Evolutionary conservation across 1,140 invertebrate species (phyloP), one percentile per base, ranked within the genome.

Genomic region (Ditylenchus dipsaci): DNA sequence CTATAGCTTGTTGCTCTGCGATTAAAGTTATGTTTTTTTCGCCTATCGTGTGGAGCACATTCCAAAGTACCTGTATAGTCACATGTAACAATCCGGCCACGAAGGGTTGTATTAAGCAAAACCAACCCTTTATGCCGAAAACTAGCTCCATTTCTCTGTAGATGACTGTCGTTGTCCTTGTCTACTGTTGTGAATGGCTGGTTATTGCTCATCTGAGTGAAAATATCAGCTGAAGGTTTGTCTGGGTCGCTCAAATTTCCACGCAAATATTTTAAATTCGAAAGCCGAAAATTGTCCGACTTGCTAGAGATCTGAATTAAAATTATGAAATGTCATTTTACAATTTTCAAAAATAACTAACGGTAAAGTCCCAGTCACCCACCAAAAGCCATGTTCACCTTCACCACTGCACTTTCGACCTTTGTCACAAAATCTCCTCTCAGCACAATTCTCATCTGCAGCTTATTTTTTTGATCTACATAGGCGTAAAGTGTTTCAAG

Each of bases 301-400:
- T 21, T 53, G 1, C 49, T 15, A 26, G n/a, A 21, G 3, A 17
- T 19, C 49, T 53, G 23, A 53, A 53, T 3, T 45, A 45, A 42
- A 29, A 30, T 43, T 42, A 0, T 49, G 23, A 7, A 42, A 49
- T 30, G 23, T 47, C 15, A 7, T 53, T 53, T 53, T 26, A 26
- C 49, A 53, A 53, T 15, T 53, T 53, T 53, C 3, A 15, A 15
- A 19, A 53, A 53, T 7, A 8, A 53, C 15, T 3, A 7, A 67
- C 65, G 1, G 56, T 7, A 29, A 67, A 67, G 29, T 67, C 59
- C 65, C 65, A 67, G 53, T 67, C 65, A 1, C 56, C 65, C 65
- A 67, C 65, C 65, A 67, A 63, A 56, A 67, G 21, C 59, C 59
- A 19, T 67, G 15, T 21, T 27, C 27, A 9, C 56, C 56, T 30